Evolutionary conservation across 2,113 vertebrate genomes (phyloP).

Genomic region (Phaethon lepturus): DNA sequence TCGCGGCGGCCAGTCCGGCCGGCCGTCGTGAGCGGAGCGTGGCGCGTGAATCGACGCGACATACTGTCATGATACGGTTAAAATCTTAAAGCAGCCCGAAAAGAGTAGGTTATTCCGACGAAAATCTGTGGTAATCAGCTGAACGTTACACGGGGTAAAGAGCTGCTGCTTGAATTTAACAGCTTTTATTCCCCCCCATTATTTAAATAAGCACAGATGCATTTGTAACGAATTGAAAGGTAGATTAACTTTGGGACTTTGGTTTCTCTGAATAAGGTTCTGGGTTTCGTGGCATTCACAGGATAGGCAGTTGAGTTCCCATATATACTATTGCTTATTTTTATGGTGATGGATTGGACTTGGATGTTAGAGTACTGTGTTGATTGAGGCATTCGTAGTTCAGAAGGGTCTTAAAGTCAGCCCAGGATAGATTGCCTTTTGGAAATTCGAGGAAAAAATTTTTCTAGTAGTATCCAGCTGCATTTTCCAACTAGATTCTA

Average conservation of each 20-base stretch:
- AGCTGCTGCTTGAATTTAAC: background rate
- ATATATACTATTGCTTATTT: rapidly evolving
- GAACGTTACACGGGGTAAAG: background rate
- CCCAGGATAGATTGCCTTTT: background rate
- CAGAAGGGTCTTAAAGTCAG: background rate
- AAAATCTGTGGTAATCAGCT: rapidly evolving
- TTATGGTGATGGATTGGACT: background rate
- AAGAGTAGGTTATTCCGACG: rapidly evolving
- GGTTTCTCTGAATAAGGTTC: background rate
- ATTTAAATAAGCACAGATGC: rapidly evolving
- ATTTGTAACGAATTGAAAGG: background rate
- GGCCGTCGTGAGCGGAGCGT: background rate
- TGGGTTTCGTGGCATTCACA: background rate
- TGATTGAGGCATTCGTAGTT: background rate
- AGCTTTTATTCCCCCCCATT: background rate
- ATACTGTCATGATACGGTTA: rapidly evolving
- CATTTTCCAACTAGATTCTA: background rate
- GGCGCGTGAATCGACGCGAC: background rate
- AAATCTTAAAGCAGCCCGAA: rapidly evolving
- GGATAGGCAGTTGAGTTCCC: background rate
- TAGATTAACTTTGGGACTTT: background rate
- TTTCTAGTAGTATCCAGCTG: background rate
- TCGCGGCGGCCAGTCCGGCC: background rate
- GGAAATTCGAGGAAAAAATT: background rate
- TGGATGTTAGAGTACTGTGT: background rate